Conservation (phyloP, 2,113 vertebrate genomes). For the Steatornis caripensis region DNA sequence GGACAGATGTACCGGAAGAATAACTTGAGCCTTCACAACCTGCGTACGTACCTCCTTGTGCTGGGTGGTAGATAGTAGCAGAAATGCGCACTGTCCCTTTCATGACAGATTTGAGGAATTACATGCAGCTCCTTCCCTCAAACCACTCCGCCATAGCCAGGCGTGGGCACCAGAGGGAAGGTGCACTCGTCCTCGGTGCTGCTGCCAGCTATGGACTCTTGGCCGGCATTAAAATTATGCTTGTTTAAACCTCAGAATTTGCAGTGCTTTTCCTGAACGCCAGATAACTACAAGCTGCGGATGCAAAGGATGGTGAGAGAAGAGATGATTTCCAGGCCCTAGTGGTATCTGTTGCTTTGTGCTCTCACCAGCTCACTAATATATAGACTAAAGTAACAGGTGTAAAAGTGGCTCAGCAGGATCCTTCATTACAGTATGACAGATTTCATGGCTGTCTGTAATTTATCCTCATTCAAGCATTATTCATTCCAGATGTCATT, state of each 20-base stretch:
- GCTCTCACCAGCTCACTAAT: not conserved
- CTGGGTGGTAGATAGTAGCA: not conserved
- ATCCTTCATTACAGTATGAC: not conserved
- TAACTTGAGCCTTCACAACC: not conserved
- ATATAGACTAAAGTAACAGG: not conserved
- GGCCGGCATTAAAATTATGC: not conserved
- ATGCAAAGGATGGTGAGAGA: not conserved
- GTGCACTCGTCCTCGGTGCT: not conserved
- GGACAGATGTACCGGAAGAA: not conserved
- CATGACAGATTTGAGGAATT: not conserved
- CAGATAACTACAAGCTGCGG: not conserved
- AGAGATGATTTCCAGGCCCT: not conserved
- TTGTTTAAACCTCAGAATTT: not conserved
- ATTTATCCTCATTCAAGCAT: not conserved
- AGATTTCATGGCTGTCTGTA: not conserved
- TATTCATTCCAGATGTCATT: not conserved
- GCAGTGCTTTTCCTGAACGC: not conserved
- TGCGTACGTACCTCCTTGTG: not conserved
- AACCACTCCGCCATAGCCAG: not conserved
- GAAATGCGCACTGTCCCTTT: not conserved
- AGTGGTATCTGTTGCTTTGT: not conserved
- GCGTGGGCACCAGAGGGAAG: not conserved
- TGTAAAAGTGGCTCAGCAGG: not conserved
- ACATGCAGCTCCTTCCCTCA: not conserved
- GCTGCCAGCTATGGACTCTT: not conserved